phyloP scores from a whole-genome alignment of 2,797 vertebrate genomes.

The Todus mexicanus region DNA sequence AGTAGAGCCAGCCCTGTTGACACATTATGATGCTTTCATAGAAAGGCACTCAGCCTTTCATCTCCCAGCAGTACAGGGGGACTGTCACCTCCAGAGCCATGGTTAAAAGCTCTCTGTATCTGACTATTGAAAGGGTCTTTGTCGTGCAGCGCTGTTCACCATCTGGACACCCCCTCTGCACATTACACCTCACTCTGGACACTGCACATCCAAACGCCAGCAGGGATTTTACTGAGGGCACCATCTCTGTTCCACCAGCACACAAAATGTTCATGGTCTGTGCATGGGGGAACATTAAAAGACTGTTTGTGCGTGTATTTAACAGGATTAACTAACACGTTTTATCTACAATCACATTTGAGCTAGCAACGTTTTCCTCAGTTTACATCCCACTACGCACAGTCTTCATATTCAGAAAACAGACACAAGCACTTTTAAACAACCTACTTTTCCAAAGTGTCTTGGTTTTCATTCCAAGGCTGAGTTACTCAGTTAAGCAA shows the following conservation, averaged over 20 bases:
- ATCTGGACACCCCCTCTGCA: background rate
- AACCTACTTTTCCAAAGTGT: background rate
- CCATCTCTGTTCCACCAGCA: background rate
- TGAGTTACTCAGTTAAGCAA: background rate
- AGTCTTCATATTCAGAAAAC: background rate
- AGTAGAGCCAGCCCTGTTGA: background rate
- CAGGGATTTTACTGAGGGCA: fast-evolving
- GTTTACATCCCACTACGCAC: background rate
- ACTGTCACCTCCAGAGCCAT: background rate
- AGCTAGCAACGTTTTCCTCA: background rate
- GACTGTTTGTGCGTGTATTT: background rate
- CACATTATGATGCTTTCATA: fast-evolving
- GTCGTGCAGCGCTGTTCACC: background rate
- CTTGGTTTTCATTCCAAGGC: background rate
- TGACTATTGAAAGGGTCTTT: background rate
- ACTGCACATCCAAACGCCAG: background rate
- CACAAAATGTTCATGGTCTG: fast-evolving
- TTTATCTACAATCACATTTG: background rate
- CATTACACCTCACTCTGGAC: too few relatives aligned
- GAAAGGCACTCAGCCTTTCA: background rate
- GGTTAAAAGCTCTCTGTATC: background rate
- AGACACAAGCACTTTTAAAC: background rate
- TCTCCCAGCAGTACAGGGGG: background rate
- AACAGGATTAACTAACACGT: background rate
- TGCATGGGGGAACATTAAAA: background rate